Conservation (phyloP, 2,888 invertebrate genomes). For the Tetragonula carbonaria region DNA sequence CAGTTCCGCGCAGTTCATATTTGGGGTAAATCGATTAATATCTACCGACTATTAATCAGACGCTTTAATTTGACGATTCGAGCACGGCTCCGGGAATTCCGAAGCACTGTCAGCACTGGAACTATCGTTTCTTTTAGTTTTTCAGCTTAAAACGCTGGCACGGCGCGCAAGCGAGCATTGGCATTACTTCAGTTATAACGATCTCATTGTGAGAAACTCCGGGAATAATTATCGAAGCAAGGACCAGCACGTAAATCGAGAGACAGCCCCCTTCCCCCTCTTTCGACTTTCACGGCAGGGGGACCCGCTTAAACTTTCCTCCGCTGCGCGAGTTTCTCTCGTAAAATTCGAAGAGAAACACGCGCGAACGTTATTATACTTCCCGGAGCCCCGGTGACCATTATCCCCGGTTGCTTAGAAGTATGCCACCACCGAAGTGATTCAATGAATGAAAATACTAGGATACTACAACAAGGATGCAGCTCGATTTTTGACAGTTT, state of each 20-base stretch:
- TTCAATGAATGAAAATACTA: conserved; percentile 24
- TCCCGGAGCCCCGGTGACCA: conserved; percentile 14
- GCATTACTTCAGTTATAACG: conserved; percentile 22
- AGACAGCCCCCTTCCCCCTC: neutral
- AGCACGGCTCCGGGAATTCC: neutral
- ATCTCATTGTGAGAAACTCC: conserved; percentile 28
- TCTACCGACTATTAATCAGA: neutral
- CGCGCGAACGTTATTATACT: conserved; percentile 34
- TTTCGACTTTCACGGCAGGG: conserved; percentile 6
- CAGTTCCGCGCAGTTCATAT: neutral
- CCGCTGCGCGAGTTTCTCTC: conserved; percentile 36
- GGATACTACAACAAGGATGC: too few relatives aligned
- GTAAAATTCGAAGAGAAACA: conserved; percentile 51
- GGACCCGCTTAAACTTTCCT: conserved; percentile 52
- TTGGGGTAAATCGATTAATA: neutral
- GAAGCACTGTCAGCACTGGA: neutral
- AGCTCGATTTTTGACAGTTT: too few relatives aligned
- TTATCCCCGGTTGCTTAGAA: conserved; percentile 8
- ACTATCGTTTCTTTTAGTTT: neutral
- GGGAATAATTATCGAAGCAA: conserved; percentile 43
- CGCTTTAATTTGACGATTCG: neutral
- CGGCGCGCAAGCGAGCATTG: neutral
- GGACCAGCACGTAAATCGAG: conserved; percentile 33
- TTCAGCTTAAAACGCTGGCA: neutral
- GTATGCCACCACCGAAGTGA: conserved; percentile 18